A percentile compares a stretch with the other conserved stretches of the same genome.
Evolutionary conservation across 2,797 vertebrate genomes (phyloP).

Genomic region (Takifugu ocellatus): DNA sequence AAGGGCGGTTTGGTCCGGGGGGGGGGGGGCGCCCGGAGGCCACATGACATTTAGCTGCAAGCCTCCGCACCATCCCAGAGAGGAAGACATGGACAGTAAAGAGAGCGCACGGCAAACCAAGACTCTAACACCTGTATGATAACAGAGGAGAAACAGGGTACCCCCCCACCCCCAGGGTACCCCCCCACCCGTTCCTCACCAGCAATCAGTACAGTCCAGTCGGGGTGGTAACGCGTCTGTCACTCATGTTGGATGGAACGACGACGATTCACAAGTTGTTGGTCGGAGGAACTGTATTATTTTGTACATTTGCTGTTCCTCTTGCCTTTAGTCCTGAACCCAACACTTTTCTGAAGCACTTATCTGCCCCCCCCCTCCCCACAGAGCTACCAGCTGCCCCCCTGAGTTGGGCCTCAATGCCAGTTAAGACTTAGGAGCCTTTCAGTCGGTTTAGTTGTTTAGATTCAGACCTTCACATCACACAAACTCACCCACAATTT

Average conservation of each 20-base stretch:
- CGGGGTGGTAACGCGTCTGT: constrained; percentile 41
- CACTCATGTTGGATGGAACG: constrained; percentile 38
- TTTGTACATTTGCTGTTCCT: constrained; percentile 75
- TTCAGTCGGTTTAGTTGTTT: constrained; percentile 32
- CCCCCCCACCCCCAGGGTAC: constrained; percentile 14
- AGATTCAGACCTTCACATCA: constrained; percentile 27
- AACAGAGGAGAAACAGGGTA: constrained; percentile 29
- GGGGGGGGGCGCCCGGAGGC: constrained; percentile 30
- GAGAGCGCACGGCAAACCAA: constrained; percentile 40
- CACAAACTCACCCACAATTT: constrained; percentile 33
- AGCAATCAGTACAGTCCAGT: constrained; percentile 45
- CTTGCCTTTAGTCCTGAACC: constrained; percentile 49
- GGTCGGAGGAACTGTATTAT: constrained; percentile 73
- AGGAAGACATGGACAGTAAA: constrained; percentile 3
- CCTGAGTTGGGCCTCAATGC: constrained; percentile 64
- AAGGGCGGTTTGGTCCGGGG: constrained; percentile 40
- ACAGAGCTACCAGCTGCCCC: constrained; percentile 72
- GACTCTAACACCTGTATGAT: constrained; percentile 50
- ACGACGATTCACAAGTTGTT: constrained; percentile 50
- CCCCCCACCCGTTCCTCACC: constrained; percentile 53
- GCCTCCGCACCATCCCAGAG: constrained; percentile 28
- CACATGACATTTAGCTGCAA: constrained; percentile 12
- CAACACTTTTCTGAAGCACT: constrained; percentile 65
- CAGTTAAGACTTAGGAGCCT: constrained; percentile 53
- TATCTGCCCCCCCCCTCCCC: constrained; percentile 58